Evolutionary conservation across 1,140 invertebrate genomes (phyloP), one percentile per base, ranked within the genome.

Genomic region (Listronotus oregonensis): DNA sequence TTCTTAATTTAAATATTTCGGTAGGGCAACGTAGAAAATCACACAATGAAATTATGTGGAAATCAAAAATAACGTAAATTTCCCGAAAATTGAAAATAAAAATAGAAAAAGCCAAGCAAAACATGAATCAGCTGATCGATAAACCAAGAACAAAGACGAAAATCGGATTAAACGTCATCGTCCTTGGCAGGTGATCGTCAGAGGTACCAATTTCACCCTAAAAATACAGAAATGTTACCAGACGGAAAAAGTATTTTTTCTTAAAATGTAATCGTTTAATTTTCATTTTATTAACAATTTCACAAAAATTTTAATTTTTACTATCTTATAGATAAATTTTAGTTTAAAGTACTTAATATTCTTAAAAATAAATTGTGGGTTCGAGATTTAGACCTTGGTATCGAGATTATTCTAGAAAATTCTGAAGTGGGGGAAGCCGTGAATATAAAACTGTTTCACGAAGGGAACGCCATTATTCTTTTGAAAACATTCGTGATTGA

Each of bases 401-500:
- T 43, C 59, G 59, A 51, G 59, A 52, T 62, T 62, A 62, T 64
- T 67, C 65, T 67, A 51, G 68, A 67, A 64, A 50, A 57, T 62
- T 44, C 27, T 37, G 58, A 9, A 43, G 62, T 60, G 62, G 69
- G 69, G 66, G 56, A 63, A 51, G n/a, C 15, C 21, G 39, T 49
- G 34, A 11, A 0, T 70, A 70, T 70, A 71, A 71, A 68, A 47
- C 39, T 43, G 67, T 50, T 54, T 40, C 34, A 8, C 34, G 12
- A 3, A 15, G n/a, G 10, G 27, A 34, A n/a, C 40, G 3, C 17
- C 21, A 31, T 15, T 10, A 44, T 44, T 37, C 47, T 7, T 18
- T 2, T 8, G 8, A 18, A 46, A 17, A 46, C 1, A 17, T 11
- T 27, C 43, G 4, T 11, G 43, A 6, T 11, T 1, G 1, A 46